Evolutionary conservation across 2,113 vertebrate species (phyloP).

Genomic region (Ceyx melanurus): DNA sequence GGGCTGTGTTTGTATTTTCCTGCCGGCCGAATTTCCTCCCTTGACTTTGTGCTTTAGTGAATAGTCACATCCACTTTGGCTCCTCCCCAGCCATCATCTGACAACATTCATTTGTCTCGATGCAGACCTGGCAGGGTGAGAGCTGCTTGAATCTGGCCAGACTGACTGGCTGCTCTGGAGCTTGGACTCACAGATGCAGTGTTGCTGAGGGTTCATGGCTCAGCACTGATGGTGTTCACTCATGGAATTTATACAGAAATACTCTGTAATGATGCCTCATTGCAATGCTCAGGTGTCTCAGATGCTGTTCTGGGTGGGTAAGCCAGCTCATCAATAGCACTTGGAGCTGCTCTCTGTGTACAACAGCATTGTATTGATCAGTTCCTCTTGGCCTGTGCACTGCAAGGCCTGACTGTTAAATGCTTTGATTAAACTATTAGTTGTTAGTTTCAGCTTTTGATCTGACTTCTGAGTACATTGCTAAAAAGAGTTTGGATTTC

Average conservation of each 20-base stretch:
- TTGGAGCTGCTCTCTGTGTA: background rate
- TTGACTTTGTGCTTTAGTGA: background rate
- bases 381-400: background rate
- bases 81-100: background rate
- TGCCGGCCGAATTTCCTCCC: background rate
- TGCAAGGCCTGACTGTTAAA: background rate
- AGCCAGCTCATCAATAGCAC: background rate
- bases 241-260: background rate
- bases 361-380: background rate
- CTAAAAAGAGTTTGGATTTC: constrained; percentile 15
- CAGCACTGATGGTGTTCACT: background rate
- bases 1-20: background rate
- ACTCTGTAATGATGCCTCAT: background rate
- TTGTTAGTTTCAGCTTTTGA: background rate
- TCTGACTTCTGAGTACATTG: background rate
- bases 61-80: background rate
- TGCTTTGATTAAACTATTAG: background rate
- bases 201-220: background rate
- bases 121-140: background rate
- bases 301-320: background rate
- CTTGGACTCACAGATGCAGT: background rate
- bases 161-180: background rate
- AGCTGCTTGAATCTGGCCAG: background rate
- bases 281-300: no score
- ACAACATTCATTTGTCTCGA: background rate